Conservation (phyloP, 1,140 invertebrate genomes). For the Trichogramma pretiosum region DNA sequence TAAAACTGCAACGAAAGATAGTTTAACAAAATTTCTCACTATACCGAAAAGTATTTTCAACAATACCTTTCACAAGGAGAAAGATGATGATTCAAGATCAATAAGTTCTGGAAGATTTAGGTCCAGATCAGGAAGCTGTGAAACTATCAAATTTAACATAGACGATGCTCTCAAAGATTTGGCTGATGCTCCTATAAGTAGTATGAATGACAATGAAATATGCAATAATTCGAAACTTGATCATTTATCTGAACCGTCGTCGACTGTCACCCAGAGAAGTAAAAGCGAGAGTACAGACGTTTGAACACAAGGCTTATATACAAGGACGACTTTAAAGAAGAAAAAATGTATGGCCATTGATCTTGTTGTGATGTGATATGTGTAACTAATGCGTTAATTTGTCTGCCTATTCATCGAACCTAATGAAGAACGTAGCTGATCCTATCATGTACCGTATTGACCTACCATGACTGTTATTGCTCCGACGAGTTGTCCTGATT, state of each 20-base stretch:
- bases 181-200: constrained; percentile 12
- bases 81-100: constrained; percentile 20
- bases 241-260: constrained; percentile 4
- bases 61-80: constrained; percentile 34
- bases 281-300: background rate
- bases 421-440: constrained; percentile 4
- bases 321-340: constrained; percentile 1
- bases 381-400: constrained; percentile 16
- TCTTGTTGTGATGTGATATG: constrained; percentile 5
- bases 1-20: constrained; percentile 26
- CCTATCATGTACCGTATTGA: no score
- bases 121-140: constrained; percentile 31
- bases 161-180: no score
- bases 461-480: no score
- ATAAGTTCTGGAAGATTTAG: constrained; percentile 16
- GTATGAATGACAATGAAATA: background rate
- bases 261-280: background rate
- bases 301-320: no score
- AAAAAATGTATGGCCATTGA: constrained; percentile 3
- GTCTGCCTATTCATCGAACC: no score
- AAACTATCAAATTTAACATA: constrained; percentile 15
- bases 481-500: no score
- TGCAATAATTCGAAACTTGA: no score
- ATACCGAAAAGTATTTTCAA: constrained; percentile 40
- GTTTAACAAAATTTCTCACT: constrained; percentile 34